Evolutionary conservation across 2,888 invertebrate species (phyloP).

Genomic region (Plebejus melissa): DNA sequence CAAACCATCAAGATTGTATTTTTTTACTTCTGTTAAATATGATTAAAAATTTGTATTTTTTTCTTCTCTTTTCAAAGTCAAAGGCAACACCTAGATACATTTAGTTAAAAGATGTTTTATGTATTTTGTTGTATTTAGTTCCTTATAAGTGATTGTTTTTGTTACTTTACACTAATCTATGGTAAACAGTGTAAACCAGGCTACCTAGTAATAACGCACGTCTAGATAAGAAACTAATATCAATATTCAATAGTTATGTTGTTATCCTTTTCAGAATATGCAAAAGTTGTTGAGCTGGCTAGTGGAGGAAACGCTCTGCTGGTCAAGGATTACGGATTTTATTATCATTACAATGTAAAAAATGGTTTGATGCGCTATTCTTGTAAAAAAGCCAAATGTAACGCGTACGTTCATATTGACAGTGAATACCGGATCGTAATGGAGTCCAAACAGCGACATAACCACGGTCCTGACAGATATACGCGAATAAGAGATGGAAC

Average conservation of each 20-base stretch:
- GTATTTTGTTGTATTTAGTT: no score
- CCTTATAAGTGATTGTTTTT: no score
- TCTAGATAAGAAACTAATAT: not conserved
- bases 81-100: no score
- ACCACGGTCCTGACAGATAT: not conserved
- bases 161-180: no score
- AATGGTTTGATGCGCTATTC: not conserved
- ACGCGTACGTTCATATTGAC: not conserved
- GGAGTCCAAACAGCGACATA: not conserved
- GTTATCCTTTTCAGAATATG: not conserved
- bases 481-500: not conserved
- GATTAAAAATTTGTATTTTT: no score
- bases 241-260: not conserved
- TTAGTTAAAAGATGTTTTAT: no score
- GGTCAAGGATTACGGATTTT: not conserved
- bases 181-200: no score
- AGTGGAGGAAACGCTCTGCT: not conserved
- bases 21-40: no score
- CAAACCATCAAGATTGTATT: no score
- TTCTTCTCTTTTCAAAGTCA: no score
- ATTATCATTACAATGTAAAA: not conserved
- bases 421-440: not conserved
- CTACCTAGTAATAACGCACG: not conserved
- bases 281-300: not conserved
- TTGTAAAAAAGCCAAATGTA: not conserved